These are phyloP conservation scores for Nesogale talazaci DNA, from an alignment of 2,113 vertebrate species.

Conservation along the genomic window DNA sequence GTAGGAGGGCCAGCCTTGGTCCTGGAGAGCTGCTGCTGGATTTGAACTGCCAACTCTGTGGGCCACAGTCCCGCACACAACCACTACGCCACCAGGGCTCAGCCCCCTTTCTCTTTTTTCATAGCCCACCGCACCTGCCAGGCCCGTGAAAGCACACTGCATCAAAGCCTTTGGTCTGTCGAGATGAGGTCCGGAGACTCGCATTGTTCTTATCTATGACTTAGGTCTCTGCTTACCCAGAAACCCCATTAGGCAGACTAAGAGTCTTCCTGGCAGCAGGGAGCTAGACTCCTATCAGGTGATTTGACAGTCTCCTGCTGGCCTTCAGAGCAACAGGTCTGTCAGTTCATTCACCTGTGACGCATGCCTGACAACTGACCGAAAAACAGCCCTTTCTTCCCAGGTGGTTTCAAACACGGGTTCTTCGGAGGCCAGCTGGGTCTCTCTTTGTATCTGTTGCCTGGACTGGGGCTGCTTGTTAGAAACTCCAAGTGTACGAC, in stretches of 20 bases:
- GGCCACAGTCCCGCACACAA: too few relatives aligned
- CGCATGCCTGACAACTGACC: not conserved
- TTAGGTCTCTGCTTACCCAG: not conserved
- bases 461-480: slow-evolving; percentile 8
- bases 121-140: not conserved
- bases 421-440: not conserved
- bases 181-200: not conserved
- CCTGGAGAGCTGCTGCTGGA: too few relatives aligned
- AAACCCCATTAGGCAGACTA: not conserved
- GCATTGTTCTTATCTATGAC: not conserved
- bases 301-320: not conserved
- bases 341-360: not conserved
- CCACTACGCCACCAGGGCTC: too few relatives aligned
- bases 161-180: not conserved
- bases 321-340: not conserved
- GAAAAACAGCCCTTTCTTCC: not conserved
- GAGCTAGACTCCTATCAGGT: not conserved
- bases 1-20: too few relatives aligned
- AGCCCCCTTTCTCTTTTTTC: too few relatives aligned
- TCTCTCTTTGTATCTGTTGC: not conserved
- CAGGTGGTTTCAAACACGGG: not conserved
- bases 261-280: not conserved
- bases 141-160: not conserved
- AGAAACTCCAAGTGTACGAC: slow-evolving; percentile 4
- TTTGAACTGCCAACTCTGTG: too few relatives aligned